A percentile compares a stretch with the other conserved stretches of the same genome.
Conservation (phyloP, 2,113 vertebrate genomes). For the Uria aalge region DNA sequence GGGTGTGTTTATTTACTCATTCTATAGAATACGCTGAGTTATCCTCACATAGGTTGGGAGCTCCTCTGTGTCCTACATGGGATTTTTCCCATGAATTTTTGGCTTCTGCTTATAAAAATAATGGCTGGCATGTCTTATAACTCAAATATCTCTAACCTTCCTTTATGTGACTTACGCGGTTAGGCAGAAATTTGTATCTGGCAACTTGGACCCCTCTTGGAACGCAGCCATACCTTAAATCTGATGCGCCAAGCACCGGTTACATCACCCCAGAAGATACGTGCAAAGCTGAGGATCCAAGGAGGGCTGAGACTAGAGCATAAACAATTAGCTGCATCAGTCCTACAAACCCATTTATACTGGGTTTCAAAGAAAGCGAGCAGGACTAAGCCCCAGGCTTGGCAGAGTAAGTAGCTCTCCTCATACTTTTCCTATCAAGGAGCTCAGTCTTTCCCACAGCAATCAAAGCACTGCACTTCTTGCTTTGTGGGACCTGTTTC, state of each 20-base stretch:
- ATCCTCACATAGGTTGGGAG: neutral
- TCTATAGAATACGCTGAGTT: neutral
- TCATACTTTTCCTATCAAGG: neutral
- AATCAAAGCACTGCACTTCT: neutral
- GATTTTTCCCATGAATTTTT: neutral
- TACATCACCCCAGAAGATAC: neutral
- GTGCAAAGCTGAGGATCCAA: neutral
- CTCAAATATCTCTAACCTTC: neutral
- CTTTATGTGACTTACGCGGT: accelerated
- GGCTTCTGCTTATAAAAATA: neutral
- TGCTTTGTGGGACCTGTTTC: neutral
- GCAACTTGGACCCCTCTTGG: neutral
- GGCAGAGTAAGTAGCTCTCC: neutral
- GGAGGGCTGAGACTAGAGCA: neutral
- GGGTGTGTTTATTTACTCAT: neutral
- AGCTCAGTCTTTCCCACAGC: neutral
- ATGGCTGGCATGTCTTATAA: neutral
- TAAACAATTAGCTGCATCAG: neutral
- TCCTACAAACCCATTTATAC: neutral
- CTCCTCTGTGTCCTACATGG: neutral
- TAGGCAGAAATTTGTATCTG: neutral
- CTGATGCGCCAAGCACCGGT: accelerated
- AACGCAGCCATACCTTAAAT: accelerated
- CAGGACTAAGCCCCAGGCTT: neutral
- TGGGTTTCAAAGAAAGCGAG: neutral